Evolutionary conservation across 2,113 vertebrate genomes (phyloP).

Genomic region (Ranitomeya variabilis): DNA sequence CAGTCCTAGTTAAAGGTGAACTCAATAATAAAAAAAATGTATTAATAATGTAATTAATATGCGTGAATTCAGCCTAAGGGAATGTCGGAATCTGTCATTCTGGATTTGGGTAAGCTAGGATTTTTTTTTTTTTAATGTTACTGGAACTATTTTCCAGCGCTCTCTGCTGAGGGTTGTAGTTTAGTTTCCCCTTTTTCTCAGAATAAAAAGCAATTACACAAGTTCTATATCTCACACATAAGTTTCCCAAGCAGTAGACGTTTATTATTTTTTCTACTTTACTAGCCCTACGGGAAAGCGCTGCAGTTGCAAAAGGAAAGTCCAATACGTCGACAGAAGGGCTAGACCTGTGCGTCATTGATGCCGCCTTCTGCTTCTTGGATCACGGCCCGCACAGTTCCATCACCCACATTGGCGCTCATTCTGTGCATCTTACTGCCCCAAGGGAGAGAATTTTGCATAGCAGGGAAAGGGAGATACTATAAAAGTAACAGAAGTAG

Average conservation of each 20-base stretch:
- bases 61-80: no score
- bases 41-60: no score
- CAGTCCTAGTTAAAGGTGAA: no score
- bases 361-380: background rate
- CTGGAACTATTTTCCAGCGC: background rate
- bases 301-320: background rate
- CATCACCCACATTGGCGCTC: conserved; percentile 25
- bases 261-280: no score
- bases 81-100: no score
- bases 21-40: no score
- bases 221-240: conserved; percentile 1
- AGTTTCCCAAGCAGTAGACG: background rate
- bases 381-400: conserved; percentile 4
- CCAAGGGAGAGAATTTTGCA: conserved; percentile 31
- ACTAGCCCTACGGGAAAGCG: background rate
- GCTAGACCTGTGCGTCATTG: conserved; percentile 24
- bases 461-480: conserved; percentile 35
- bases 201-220: background rate
- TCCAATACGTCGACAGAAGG: background rate
- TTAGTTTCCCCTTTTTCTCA: conserved; percentile 38
- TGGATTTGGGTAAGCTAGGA: no score
- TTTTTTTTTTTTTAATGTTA: background rate
- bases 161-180: conserved; percentile 17
- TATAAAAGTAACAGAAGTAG: background rate
- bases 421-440: background rate